Conservation (phyloP, 2,113 vertebrate species). For the Antennarius striatus region DNA sequence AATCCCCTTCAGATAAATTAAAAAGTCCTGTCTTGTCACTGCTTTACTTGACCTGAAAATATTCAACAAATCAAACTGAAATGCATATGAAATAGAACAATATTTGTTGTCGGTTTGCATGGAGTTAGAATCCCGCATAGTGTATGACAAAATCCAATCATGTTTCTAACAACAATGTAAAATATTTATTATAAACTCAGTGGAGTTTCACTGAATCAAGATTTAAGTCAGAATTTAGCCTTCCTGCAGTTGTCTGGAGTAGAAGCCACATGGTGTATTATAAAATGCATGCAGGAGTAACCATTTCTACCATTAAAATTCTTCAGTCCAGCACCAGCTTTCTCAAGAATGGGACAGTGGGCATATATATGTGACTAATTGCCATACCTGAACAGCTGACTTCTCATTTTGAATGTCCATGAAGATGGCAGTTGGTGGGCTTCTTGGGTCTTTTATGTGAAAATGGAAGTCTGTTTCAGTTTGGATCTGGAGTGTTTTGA, state of each 20-base stretch:
- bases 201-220: neutral
- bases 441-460: conserved; percentile 6
- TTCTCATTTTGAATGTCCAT: conserved; percentile 24
- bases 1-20: neutral
- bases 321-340: conserved; percentile 21
- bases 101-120: neutral
- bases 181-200: conserved; percentile 6
- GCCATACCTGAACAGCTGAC: conserved; percentile 23
- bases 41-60: no score
- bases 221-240: conserved; percentile 11
- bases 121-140: neutral
- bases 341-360: conserved; percentile 3
- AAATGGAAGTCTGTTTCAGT: conserved; percentile 31
- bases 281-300: conserved; percentile 17
- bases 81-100: conserved; percentile 2
- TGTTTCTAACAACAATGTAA: neutral
- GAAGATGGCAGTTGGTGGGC: conserved; percentile 6
- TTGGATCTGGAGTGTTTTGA: conserved; percentile 14
- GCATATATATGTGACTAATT: conserved; percentile 25
- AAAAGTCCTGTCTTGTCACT: no score
- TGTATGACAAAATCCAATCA: neutral
- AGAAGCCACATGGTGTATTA: neutral
- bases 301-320: conserved; percentile 20
- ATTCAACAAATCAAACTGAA: neutral
- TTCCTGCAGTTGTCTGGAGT: conserved; percentile 2